These are phyloP conservation scores for Centropyge bicolor DNA, from an alignment of 2,797 vertebrate genomes.

Conservation along the genomic window DNA sequence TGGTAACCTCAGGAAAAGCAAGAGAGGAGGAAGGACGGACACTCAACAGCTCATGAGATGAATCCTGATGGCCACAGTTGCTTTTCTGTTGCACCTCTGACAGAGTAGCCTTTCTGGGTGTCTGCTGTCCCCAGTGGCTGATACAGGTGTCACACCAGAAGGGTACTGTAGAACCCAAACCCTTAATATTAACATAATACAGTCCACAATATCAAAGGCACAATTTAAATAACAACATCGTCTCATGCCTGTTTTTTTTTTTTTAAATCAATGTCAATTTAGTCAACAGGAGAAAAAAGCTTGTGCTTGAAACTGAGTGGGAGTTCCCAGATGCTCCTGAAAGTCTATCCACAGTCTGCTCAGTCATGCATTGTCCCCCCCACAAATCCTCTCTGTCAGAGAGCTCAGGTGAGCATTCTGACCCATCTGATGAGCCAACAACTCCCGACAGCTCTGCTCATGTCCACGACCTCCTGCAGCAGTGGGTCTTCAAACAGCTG, in stretches of 20 bases:
- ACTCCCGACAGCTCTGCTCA: background rate
- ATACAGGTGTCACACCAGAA: background rate
- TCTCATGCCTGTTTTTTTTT: too few relatives aligned
- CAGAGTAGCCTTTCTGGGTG: too few relatives aligned
- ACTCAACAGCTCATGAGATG: too few relatives aligned
- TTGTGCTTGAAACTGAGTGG: background rate
- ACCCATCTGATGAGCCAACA: background rate
- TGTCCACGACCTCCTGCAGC: conserved; percentile 26
- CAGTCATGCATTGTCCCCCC: background rate
- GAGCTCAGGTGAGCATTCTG: background rate
- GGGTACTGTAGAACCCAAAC: background rate
- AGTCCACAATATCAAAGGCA: background rate
- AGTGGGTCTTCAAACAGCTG: conserved; percentile 68
- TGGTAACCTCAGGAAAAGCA: background rate
- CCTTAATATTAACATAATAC: background rate
- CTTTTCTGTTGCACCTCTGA: too few relatives aligned
- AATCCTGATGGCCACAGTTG: too few relatives aligned
- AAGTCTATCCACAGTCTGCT: background rate
- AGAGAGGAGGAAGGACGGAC: too few relatives aligned
- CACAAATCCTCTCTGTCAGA: background rate
- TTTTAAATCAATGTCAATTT: background rate
- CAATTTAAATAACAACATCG: background rate
- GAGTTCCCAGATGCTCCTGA: background rate
- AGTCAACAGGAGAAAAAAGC: background rate
- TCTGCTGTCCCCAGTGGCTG: too few relatives aligned